A percentile compares a stretch with the other conserved stretches of the same genome.
Evolutionary conservation across 37 sponge, comb jelly and placozoan genomes (phyloP).

Genomic region (Cliona cf. orientalis): DNA sequence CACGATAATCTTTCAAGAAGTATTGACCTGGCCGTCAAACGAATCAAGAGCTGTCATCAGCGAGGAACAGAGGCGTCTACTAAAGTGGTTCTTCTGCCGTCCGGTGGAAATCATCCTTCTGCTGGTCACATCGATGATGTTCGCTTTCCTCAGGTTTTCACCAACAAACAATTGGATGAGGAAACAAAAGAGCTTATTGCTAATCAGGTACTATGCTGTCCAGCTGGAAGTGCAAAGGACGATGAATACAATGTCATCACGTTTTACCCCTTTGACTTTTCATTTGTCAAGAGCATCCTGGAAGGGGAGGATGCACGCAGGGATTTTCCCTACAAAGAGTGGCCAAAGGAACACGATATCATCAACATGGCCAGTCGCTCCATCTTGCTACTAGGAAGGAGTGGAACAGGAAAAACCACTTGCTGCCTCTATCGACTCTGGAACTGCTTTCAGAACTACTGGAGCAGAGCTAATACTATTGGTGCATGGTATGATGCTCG

Average conservation of each 20-base stretch:
- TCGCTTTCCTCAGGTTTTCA: constrained; percentile 3
- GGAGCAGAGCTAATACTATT: constrained; percentile 25
- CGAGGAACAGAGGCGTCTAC: constrained; percentile 19
- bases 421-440: constrained; percentile 82
- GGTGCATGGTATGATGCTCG: constrained; percentile 16
- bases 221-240: constrained; percentile 51
- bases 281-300: constrained; percentile 48
- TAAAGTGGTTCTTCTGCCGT: background rate
- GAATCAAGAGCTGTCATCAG: constrained; percentile 32
- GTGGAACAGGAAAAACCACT: constrained; percentile 91
- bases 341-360: constrained; percentile 78
- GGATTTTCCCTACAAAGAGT: constrained; percentile 73
- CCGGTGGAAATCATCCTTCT: background rate
- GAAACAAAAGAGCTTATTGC: background rate
- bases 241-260: constrained; percentile 63
- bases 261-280: constrained; percentile 55
- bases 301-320: constrained; percentile 24
- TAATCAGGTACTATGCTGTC: background rate
- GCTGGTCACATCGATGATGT: background rate
- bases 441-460: constrained; percentile 67
- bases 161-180: background rate
- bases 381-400: constrained; percentile 77
- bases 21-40: constrained; percentile 38
- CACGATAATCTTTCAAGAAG: constrained; percentile 47
- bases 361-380: constrained; percentile 48